Percentiles rank a stretch among this genome's conserved stretches.
Conservation (phyloP, 2,113 vertebrate species). For the Solenodon paradoxus region DNA sequence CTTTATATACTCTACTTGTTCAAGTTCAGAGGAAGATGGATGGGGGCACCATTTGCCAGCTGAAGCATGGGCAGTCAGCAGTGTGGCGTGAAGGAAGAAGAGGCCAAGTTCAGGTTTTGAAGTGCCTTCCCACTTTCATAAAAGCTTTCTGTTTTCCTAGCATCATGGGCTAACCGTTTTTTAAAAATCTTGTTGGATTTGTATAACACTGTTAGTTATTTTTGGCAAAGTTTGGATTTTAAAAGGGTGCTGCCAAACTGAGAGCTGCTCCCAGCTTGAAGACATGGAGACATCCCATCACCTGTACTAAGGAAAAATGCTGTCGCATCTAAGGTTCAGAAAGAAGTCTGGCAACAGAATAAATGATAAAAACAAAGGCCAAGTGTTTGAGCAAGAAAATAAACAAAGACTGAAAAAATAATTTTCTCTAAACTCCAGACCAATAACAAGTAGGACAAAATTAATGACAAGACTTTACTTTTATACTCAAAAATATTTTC, state of each 20-base stretch:
- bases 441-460: not conserved
- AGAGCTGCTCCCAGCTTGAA: not conserved
- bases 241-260: not conserved
- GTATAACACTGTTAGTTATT: not conserved
- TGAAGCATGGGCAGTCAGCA: not conserved
- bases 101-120: not conserved
- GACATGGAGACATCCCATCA: not conserved
- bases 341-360: not conserved
- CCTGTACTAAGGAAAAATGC: not conserved
- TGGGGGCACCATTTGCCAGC: no score
- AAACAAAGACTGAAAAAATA: not conserved
- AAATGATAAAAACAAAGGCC: not conserved
- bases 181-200: not conserved
- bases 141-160: not conserved
- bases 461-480: not conserved
- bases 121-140: not conserved
- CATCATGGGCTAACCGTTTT: not conserved
- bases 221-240: conserved; percentile 17
- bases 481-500: not conserved
- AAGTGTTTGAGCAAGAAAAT: not conserved
- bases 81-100: not conserved
- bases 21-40: not conserved
- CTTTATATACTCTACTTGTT: not conserved
- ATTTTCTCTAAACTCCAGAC: not conserved
- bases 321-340: not conserved